These are phyloP conservation scores for Candidula unifasciata DNA, from an alignment of 2,888 invertebrate genomes.

Conservation along the genomic window DNA sequence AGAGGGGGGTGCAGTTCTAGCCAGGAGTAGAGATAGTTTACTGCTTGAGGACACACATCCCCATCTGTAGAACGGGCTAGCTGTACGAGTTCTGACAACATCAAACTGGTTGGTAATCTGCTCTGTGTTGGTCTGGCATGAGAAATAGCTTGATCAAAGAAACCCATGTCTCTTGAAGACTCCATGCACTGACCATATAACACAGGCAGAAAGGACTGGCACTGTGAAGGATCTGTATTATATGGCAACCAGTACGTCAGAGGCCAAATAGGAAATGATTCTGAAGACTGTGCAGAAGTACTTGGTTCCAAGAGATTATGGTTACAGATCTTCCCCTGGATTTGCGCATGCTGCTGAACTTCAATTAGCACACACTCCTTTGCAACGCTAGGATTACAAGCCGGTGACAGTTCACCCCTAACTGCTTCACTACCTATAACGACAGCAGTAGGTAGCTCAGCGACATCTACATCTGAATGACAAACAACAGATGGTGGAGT, in stretches of 20 bases:
- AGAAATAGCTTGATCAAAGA: not conserved
- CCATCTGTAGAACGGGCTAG: conserved; percentile 5
- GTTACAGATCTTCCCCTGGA: not conserved
- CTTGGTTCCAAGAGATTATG: not conserved
- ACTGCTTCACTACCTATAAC: not conserved
- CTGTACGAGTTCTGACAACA: conserved; percentile 32
- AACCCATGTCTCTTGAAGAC: conserved; percentile 38
- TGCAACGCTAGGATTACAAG: too few relatives aligned
- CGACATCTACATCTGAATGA: not conserved
- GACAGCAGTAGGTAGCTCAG: not conserved
- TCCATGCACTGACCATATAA: conserved; percentile 41
- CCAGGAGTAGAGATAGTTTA: conserved; percentile 58
- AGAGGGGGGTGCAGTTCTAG: conserved; percentile 62
- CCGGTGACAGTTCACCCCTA: not conserved
- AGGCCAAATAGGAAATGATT: conserved; percentile 7
- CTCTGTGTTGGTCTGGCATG: conserved; percentile 19
- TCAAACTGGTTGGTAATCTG: not conserved
- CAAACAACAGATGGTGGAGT: not conserved
- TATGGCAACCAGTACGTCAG: not conserved
- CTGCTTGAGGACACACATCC: conserved; percentile 50
- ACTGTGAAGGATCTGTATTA: not conserved
- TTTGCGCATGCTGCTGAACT: not conserved
- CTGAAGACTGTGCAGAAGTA: not conserved
- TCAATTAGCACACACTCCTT: not conserved
- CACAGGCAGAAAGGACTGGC: not conserved